These are phyloP conservation scores for Epizoanthus rinbou DNA, from an alignment of 92 coral and sea anemone genomes.

Conservation along the genomic window DNA sequence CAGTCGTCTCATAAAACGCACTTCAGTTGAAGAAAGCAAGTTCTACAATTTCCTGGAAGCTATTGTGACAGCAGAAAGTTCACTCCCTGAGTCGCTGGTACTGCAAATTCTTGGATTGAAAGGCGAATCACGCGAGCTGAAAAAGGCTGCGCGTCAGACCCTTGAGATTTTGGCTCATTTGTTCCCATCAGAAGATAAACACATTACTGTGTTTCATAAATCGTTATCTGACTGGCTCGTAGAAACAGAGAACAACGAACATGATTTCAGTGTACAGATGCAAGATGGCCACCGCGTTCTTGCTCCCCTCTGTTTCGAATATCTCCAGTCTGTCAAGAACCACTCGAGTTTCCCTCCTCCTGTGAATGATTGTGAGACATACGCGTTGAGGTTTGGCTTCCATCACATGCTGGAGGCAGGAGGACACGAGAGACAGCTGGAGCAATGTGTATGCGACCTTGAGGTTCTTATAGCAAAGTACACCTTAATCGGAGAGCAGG, in stretches of 20 bases:
- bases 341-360: not conserved
- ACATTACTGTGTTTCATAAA: not conserved
- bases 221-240: not conserved
- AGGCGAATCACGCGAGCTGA: not conserved
- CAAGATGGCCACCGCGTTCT: not conserved
- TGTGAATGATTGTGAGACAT: not conserved
- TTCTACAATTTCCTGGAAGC: not conserved
- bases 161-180: not conserved
- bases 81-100: not conserved
- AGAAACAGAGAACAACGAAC: not conserved
- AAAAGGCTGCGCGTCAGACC: not conserved
- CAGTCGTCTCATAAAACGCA: not conserved
- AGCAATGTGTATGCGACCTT: not conserved
- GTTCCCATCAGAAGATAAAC: slow-evolving; percentile 1
- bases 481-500: too few species aligned
- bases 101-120: slow-evolving; percentile 6
- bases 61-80: not conserved
- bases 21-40: not conserved
- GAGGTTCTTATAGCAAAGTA: too few species aligned
- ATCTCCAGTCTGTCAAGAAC: not conserved
- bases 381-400: not conserved
- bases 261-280: not conserved
- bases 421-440: not conserved
- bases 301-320: not conserved
- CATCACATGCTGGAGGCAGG: slow-evolving; percentile 9